Evolutionary conservation across 1,140 invertebrate species (phyloP).

Genomic region (Drosophila pectinifera): DNA sequence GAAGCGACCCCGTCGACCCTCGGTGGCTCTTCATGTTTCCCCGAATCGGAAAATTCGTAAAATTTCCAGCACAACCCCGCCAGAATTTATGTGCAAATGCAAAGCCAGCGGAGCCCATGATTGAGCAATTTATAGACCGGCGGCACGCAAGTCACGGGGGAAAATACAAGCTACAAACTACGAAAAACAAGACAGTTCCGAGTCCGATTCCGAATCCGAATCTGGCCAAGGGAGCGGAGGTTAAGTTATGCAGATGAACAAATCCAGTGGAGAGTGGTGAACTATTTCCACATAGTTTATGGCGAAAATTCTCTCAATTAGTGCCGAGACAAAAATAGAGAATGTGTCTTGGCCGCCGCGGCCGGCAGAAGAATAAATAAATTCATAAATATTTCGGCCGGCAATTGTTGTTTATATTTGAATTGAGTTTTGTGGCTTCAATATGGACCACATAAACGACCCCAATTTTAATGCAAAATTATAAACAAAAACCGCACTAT

Average conservation of each 20-base stretch:
- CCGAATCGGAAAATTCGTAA: slow-evolving; percentile 42
- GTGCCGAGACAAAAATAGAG: slow-evolving; percentile 46
- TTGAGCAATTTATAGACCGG: slow-evolving; percentile 61
- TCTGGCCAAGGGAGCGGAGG: slow-evolving; percentile 11
- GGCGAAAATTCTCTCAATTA: slow-evolving; percentile 52
- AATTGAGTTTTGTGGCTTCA: slow-evolving; percentile 23
- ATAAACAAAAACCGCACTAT: slow-evolving; percentile 11
- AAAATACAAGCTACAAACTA: slow-evolving; percentile 13
- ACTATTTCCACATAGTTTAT: slow-evolving; percentile 52
- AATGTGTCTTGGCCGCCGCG: slow-evolving; percentile 29
- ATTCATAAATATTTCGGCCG: slow-evolving; percentile 44
- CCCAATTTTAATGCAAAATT: slow-evolving; percentile 16
- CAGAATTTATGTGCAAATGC: slow-evolving; percentile 63
- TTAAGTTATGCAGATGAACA: slow-evolving; percentile 52
- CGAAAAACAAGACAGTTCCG: slow-evolving; percentile 9
- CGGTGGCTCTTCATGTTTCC: slow-evolving; percentile 20
- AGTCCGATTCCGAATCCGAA: slow-evolving; percentile 2
- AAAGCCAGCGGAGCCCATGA: slow-evolving; percentile 52
- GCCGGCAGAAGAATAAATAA: slow-evolving; percentile 20
- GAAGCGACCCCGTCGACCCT: slow-evolving; percentile 33
- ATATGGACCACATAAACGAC: slow-evolving; percentile 41
- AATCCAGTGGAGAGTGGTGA: slow-evolving; percentile 36
- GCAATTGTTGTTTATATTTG: slow-evolving; percentile 46
- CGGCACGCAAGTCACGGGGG: slow-evolving; percentile 44
- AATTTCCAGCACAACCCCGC: slow-evolving; percentile 37